A percentile compares a stretch with the other conserved stretches of the same genome.
These are phyloP conservation scores for Coleophora flavipennella DNA, from an alignment of 2,888 invertebrate species.

Conservation along the genomic window DNA sequence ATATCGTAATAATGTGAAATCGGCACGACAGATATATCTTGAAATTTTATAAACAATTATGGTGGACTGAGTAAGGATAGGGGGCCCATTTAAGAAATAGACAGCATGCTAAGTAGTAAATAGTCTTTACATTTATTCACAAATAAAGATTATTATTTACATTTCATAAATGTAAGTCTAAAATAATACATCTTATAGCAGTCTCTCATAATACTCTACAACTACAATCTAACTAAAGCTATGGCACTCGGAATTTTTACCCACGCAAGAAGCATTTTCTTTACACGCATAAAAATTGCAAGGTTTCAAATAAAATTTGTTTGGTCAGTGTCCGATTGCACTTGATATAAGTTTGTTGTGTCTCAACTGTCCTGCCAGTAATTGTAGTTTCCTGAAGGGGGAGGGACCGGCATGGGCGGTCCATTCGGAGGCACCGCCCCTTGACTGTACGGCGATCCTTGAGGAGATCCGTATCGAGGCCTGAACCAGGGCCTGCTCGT, in stretches of 20 bases:
- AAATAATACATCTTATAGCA: slow-evolving; percentile 26
- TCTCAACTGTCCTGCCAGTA: slow-evolving; percentile 68
- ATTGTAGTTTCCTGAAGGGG: slow-evolving; percentile 53
- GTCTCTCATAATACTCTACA: slow-evolving; percentile 35
- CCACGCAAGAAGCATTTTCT: not conserved
- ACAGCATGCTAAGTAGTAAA: too few species aligned
- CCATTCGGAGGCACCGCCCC: slow-evolving; percentile 39
- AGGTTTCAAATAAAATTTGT: not conserved
- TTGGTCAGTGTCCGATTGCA: too few species aligned
- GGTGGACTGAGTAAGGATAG: too few species aligned
- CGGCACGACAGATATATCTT: too few species aligned
- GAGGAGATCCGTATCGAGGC: slow-evolving; percentile 57
- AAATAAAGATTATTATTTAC: slow-evolving; percentile 31
- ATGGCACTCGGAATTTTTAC: slow-evolving; percentile 1
- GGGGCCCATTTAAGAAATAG: too few species aligned
- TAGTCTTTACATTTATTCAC: not conserved
- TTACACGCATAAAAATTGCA: not conserved
- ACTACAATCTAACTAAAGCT: slow-evolving; percentile 9
- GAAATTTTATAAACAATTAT: too few species aligned
- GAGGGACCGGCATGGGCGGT: slow-evolving; percentile 52
- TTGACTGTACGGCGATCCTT: slow-evolving; percentile 51
- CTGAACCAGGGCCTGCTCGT: slow-evolving; percentile 62
- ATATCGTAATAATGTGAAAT: too few species aligned
- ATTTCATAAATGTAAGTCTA: slow-evolving; percentile 52
- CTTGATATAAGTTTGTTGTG: slow-evolving; percentile 19